Evolutionary conservation across 2,113 vertebrate genomes (phyloP).

Genomic region (Rhinichthys klamathensis): DNA sequence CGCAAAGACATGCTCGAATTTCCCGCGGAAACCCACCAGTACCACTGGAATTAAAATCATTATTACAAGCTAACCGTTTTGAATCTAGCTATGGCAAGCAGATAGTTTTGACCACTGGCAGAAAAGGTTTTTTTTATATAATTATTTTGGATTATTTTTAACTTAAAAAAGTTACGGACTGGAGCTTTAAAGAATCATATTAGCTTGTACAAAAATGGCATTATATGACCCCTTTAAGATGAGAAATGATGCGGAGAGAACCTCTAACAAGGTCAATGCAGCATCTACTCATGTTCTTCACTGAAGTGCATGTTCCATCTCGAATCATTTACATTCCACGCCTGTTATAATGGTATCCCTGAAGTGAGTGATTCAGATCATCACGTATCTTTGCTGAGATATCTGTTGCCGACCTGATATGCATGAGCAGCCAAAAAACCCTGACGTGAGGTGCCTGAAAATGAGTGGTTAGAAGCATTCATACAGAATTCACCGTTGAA

Average conservation of each 20-base stretch:
- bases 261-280: slow-evolving; percentile 2
- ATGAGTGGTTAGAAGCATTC: not conserved
- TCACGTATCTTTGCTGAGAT: slow-evolving; percentile 7
- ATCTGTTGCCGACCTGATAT: slow-evolving; percentile 8
- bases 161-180: too few species aligned
- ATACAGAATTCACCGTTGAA: not conserved
- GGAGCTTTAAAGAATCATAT: too few species aligned
- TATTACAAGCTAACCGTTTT: too few species aligned
- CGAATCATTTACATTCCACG: slow-evolving; percentile 14
- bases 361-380: slow-evolving; percentile 23
- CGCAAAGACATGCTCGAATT: too few species aligned
- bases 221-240: too few species aligned
- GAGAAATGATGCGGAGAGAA: not conserved
- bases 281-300: slow-evolving; percentile 2
- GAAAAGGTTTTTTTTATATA: too few species aligned
- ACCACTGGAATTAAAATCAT: too few species aligned
- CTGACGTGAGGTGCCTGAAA: slow-evolving; percentile 17
- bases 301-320: not conserved
- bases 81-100: too few species aligned
- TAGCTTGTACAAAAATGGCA: too few species aligned
- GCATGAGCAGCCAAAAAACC: not conserved
- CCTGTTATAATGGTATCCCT: slow-evolving; percentile 20
- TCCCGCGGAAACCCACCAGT: too few species aligned
- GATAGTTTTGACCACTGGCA: too few species aligned
- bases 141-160: too few species aligned